Conservation (phyloP, 2,797 vertebrate genomes). For the Sebastes flavidus region DNA sequence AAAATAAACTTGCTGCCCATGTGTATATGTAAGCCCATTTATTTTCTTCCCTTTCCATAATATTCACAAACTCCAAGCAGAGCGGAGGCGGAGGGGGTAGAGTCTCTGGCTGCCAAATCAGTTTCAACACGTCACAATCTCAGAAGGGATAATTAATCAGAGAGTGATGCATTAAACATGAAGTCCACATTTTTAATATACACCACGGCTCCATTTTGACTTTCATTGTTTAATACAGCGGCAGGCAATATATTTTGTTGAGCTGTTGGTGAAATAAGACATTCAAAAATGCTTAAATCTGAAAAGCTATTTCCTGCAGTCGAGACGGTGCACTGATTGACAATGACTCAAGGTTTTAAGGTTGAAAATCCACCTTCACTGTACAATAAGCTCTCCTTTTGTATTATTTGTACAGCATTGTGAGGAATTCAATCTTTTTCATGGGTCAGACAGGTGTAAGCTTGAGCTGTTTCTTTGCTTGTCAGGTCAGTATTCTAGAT, state of each 20-base stretch:
- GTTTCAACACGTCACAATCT: constrained; percentile 59
- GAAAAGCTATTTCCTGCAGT: constrained; percentile 40
- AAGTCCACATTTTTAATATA: constrained; percentile 59
- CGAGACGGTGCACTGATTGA: constrained; percentile 32
- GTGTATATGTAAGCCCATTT: constrained; percentile 46
- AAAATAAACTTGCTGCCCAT: constrained; percentile 33
- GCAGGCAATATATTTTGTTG: constrained; percentile 51
- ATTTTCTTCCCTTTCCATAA: constrained; percentile 40
- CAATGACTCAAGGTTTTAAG: constrained; percentile 16
- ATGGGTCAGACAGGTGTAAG: not conserved
- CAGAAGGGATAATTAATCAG: constrained; percentile 75
- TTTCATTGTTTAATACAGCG: constrained; percentile 57
- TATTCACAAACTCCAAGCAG: constrained; percentile 6
- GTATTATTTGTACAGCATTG: not conserved
- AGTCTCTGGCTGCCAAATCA: constrained; percentile 53
- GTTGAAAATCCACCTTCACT: constrained; percentile 4
- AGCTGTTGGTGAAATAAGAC: constrained; percentile 63
- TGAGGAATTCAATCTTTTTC: not conserved
- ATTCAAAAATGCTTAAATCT: constrained; percentile 48
- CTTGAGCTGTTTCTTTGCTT: not conserved
- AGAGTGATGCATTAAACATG: constrained; percentile 74
- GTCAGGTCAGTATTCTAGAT: not conserved
- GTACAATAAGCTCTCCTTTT: not conserved
- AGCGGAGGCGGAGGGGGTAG: constrained; percentile 6
- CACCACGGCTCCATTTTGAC: constrained; percentile 51